Base-by-base conservation (phyloP, 2,797 vertebrate genomes). In the Trematomus bernacchii region DNA sequence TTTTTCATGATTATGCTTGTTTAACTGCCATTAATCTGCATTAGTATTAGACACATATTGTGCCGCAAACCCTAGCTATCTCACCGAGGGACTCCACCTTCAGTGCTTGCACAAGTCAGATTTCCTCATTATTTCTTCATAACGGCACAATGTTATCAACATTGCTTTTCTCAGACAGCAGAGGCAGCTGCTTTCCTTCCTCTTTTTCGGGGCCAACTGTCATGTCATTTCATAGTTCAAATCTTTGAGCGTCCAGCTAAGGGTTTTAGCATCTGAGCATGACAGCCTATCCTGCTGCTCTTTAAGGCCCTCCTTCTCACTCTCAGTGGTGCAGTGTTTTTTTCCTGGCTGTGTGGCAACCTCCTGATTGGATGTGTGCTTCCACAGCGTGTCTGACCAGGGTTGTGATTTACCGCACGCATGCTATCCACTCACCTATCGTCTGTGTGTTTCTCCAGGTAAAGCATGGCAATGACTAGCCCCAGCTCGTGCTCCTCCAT, bases 391-490 rank as follows among this genome's bases (percentile, higher is more conserved):
- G 19, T 1, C 23, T 16, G 6, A 67, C 48, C n/a, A 16, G 13
- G 11, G 4, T 2, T 23, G 13, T 33, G 6, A 27, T 66, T 9
- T 42, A 2, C n/a, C 47, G 23, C 51, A 11, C 13, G 14, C 11
- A 10, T 3, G 10, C 46, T 55, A 19, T 46, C 18, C 14, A 3
- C 43, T 60, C 6, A 43, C 11, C 14, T 47, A n/a, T 67, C 0
- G 6, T 47, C 4, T 67, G 44, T 44, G 13, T 58, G 12, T 70
- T 0, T 74, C 58, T 68, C 7, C 72, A 94, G 71, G 81, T 67
- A 96, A 96, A 96, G 94, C 93, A 99, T 99, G 98, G 98, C 98
- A 63, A 99, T 99, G 98, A 99, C 97, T 0, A 96, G 97, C 74
- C 97, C 97, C 18, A 96, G 96, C 47, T 96, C 97, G 2, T 99